Base-by-base conservation (phyloP, 2,797 vertebrate species). In the Cercopithecus neglectus region DNA sequence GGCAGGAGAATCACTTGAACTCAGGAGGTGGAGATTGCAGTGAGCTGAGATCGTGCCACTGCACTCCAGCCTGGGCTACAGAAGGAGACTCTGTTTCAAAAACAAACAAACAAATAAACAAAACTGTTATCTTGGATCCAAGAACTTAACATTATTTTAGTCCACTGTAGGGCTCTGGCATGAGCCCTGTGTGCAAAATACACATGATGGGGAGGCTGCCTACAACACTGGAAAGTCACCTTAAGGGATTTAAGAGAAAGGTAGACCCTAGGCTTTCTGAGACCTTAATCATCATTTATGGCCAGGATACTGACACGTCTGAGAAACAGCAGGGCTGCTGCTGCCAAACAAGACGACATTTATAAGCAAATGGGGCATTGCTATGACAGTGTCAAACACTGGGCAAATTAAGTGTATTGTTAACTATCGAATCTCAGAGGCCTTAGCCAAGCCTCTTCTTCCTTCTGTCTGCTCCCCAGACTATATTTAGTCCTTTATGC, bases 281-380 rank as follows among this genome's bases (percentile, higher is more conserved):
- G 86, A 98, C 93, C 89, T 93, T 96, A 94, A 85, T 97, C 93
- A 81, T 96, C 75, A 70, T 97, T 87, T 93, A 96, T 95, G 95
- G 95, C 97, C 92, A 41, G 96, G 94, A 96, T 92, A 96, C 94
- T 94, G 96, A 86, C 21, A 84, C 97, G 97, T 98, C 97, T 97
- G 92, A 89, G 97, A 96, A 96, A 97, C 72, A 95, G 89, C 95
- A 96, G 81, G 86, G 86, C 95, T 81, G 93, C 95, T 94, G 97
- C 91, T 96, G 95, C 95, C 95, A 93, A 33, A 96, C 96, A 97
- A 98, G 97, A 96, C 94, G 82, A 97, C 93, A 98, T 95, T 96
- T 97, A 96, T 96, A 97, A 98, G 83, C 91, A 97, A 89, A 70
- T 1, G 39, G 91, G 83, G 33, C 95, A 94, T 96, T 93, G 95